These are phyloP conservation scores for Rallus limicola DNA, from an alignment of 2,113 vertebrate species.

Conservation along the genomic window DNA sequence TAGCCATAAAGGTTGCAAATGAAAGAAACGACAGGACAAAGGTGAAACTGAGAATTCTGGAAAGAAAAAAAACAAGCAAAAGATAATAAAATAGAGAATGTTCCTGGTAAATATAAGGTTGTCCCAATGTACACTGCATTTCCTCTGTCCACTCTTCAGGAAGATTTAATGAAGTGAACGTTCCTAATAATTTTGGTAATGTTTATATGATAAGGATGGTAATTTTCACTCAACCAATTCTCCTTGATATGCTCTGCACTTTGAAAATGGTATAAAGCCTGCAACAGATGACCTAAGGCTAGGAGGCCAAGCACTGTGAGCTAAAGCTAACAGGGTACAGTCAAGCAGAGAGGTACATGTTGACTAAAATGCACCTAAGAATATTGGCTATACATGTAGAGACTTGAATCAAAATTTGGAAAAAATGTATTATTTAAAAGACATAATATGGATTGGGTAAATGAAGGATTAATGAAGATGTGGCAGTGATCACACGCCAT, in stretches of 20 bases:
- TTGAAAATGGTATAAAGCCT: not conserved
- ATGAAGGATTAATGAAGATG: not conserved
- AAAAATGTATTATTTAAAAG: not conserved
- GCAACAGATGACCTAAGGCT: not conserved
- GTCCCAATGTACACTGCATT: not conserved
- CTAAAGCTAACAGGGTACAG: not conserved
- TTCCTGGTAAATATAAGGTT: not conserved
- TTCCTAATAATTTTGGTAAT: not conserved
- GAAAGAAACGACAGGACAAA: not conserved
- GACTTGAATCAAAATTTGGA: not conserved
- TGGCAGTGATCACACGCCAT: not conserved
- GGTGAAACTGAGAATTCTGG: not conserved
- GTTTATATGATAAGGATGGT: fast-evolving
- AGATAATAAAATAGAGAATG: not conserved
- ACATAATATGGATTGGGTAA: not conserved
- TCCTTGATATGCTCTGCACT: not conserved
- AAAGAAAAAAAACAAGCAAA: not conserved
- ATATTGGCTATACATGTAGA: not conserved
- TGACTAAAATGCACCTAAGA: not conserved
- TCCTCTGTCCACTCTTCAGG: not conserved
- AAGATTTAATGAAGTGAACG: not conserved
- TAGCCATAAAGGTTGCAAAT: not conserved
- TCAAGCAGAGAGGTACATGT: not conserved
- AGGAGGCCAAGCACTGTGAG: not conserved
- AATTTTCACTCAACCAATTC: not conserved